Base-by-base conservation (phyloP, 2,888 invertebrate genomes). In the Diaperis boleti region DNA sequence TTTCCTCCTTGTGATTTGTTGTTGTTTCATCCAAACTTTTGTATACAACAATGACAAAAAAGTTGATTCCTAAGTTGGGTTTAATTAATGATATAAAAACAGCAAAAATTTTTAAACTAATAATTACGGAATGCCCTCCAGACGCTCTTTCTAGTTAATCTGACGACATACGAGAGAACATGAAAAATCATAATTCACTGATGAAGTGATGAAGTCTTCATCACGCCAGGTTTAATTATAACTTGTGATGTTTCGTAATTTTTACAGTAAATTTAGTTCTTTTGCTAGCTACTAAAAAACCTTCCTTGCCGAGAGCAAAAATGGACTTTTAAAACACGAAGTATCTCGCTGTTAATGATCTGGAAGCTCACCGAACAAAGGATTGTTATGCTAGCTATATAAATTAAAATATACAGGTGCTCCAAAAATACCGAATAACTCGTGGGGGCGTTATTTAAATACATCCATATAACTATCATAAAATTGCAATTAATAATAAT, bases 151-250 rank as follows among this genome's bases (percentile, higher is more conserved):
- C 47, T 13, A 22, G 22, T 44, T 26, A 44, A 44, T 8, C 15
- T 45, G 22, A 47, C 17, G 26, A 29, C 47, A 47, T 47, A 14
- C 29, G 18, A n/a, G 22, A 17, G 22, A 13, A 14, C 47, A 13
- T 14, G 26, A 47, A 26, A 47, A 44, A 47, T 14, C 47, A 31
- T 47, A 47, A 47, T 17, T 47, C 31, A 47, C 15, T 14, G n/a
- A 47, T 47, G 26, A 47, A 47, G 47, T 14, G n/a, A 47, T 47
- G 26, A 47, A 47, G 47, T 15, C 47, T 26, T 47, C 29, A 47
- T 47, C 47, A 47, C 31, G 47, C 15, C 47, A 17, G 15, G 15
- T 47, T 26, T 47, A 47, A 47, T 47, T 47, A 31, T 13, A 47
- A 31, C 7, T 26, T 22, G 13, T 10, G 14, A 10, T 31, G 31